Base-by-base conservation (phyloP, 2,888 invertebrate species). In the Sesia apiformis region DNA sequence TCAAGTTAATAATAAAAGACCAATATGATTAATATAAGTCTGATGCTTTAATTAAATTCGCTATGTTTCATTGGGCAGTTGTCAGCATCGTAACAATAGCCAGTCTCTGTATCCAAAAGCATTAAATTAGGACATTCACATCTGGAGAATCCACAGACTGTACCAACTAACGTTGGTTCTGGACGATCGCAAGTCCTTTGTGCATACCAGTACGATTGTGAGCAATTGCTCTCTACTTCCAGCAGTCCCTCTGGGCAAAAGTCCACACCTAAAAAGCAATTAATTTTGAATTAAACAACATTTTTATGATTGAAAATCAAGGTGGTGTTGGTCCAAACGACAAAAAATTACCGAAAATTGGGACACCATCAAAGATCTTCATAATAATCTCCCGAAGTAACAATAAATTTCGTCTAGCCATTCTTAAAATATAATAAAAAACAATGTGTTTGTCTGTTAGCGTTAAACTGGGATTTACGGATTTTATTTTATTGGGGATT, bases 11-110 rank as follows among this genome's bases (percentile, higher is more conserved):
- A 23, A 23, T 23, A 23, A 23, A 23, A 23, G 23, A 23, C 23
- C 2, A 23, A 23, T 23, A 23, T 23, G 23, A 50, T 51, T 51
- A 41, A 54, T 39, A 46, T 8, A 42, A 7, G 39, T 52, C 49
- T 51, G 39, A 23, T 7, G 4, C n/a, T 53, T 41, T 52, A 39
- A 54, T 23, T 23, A 23, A 23, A 23, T 23, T 23, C 23, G 23
- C 23, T 23, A 59, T 79, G 80, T 54, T 68, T 74, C 6, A 72
- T 72, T 1, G 83, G 83, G 43, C 84, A 84, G 58, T 81, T 81
- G 53, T 84, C 82, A 8, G 74, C 61, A 40, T 82, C 82, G 58
- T 80, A 83, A 56, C 84, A 84, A 57, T 70, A 74, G 3, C 76
- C 80, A 1, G 82, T 76, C 3, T 72, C 72, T 0, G 70, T 70